Percentiles rank a stretch among this genome's conserved stretches.
Evolutionary conservation across 2,888 invertebrate species (phyloP).

Genomic region (Habrosyne pyritoides): DNA sequence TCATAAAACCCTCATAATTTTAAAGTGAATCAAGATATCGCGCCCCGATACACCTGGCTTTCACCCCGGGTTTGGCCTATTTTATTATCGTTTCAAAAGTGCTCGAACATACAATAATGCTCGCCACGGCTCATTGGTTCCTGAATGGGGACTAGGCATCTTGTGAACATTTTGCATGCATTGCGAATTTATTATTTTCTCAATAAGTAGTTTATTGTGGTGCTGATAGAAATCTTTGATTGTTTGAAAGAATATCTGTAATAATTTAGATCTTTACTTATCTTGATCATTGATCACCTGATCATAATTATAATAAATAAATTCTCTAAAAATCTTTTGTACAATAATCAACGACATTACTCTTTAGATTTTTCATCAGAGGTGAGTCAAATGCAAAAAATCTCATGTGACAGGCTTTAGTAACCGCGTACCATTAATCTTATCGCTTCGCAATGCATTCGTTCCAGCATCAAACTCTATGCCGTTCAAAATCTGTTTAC

Average conservation of each 20-base stretch:
- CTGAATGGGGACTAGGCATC: slow-evolving; percentile 45
- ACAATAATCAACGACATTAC: too few relatives aligned
- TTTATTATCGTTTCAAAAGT: slow-evolving; percentile 51
- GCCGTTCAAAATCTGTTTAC: slow-evolving; percentile 62
- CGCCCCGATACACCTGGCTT: slow-evolving; percentile 76
- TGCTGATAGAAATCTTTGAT: slow-evolving; percentile 44
- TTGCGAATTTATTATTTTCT: slow-evolving; percentile 51
- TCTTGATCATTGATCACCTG: too few relatives aligned
- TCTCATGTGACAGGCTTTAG: neutral
- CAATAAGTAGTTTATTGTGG: slow-evolving; percentile 33
- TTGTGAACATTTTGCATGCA: slow-evolving; percentile 45
- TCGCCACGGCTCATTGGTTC: slow-evolving; percentile 70
- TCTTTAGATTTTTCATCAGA: neutral
- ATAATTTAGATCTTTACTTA: too few relatives aligned
- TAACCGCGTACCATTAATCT: slow-evolving; percentile 2
- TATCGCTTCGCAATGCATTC: slow-evolving; percentile 25
- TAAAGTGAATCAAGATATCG: slow-evolving; percentile 79
- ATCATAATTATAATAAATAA: too few relatives aligned
- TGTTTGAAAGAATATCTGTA: neutral
- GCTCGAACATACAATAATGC: slow-evolving; percentile 69
- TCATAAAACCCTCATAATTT: slow-evolving; percentile 72
- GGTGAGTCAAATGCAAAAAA: slow-evolving; percentile 4
- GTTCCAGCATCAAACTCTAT: slow-evolving; percentile 36
- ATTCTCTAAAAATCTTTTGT: too few relatives aligned
- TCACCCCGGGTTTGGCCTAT: slow-evolving; percentile 58